Evolutionary conservation across 2,888 invertebrate species (phyloP).

Genomic region (Sisyra terminalis): DNA sequence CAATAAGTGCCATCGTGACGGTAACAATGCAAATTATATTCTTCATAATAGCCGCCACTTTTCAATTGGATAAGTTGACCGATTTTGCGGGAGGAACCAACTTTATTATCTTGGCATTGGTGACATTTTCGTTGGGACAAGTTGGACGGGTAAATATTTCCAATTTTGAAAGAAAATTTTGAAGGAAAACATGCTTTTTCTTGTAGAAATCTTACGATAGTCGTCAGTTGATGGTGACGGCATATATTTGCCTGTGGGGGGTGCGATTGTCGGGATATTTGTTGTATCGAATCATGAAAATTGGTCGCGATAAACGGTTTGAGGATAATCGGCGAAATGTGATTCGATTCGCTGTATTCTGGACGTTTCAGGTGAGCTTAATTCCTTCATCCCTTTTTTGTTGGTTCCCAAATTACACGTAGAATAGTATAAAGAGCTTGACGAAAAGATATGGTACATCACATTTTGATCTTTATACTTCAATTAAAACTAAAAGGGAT

Average conservation of each 20-base stretch:
- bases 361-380: conserved; percentile 65
- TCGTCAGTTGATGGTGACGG: conserved; percentile 80
- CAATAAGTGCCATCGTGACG: conserved; percentile 72
- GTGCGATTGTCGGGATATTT: conserved; percentile 71
- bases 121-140: conserved; percentile 77
- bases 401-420: too few relatives aligned
- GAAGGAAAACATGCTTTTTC: background rate
- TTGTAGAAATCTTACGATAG: conserved; percentile 59
- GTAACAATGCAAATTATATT: conserved; percentile 74
- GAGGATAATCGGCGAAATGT: conserved; percentile 77
- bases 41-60: conserved; percentile 70
- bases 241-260: conserved; percentile 80
- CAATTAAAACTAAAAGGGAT: too few relatives aligned
- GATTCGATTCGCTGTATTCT: conserved; percentile 80
- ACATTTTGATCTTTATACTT: too few relatives aligned
- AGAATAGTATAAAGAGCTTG: too few relatives aligned
- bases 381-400: too few relatives aligned
- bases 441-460: too few relatives aligned
- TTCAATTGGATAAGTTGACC: conserved; percentile 79
- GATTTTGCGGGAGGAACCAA: conserved; percentile 90
- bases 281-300: conserved; percentile 77
- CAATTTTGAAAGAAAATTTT: background rate
- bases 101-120: conserved; percentile 74
- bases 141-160: conserved; percentile 42
- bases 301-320: conserved; percentile 80